Evolutionary conservation across 2,113 vertebrate genomes (phyloP).

Genomic region (Castor canadensis): DNA sequence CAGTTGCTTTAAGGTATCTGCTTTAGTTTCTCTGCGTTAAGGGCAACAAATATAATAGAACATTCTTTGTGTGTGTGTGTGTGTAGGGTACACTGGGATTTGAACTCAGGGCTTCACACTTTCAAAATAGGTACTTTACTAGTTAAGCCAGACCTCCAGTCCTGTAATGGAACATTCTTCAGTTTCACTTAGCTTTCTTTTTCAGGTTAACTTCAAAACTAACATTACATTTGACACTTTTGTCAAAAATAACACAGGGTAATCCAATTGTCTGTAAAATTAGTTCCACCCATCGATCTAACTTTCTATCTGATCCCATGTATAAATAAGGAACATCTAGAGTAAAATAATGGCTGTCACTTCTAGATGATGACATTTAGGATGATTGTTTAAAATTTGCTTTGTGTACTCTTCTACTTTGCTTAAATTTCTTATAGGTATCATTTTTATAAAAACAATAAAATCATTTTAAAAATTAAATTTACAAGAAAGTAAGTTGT

Average conservation of each 20-base stretch:
- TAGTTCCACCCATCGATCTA: neutral
- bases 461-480: neutral
- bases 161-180: neutral
- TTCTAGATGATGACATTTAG: neutral
- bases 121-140: too few species aligned
- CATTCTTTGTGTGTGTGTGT: too few species aligned
- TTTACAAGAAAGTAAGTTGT: neutral
- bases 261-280: neutral
- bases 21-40: too few species aligned
- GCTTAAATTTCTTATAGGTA: neutral
- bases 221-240: neutral
- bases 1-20: too few species aligned
- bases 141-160: too few species aligned
- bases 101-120: too few species aligned
- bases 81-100: too few species aligned
- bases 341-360: neutral
- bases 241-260: neutral
- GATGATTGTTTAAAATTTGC: neutral
- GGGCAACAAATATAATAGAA: too few species aligned
- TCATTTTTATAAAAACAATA: neutral
- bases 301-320: neutral
- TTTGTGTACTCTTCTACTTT: neutral
- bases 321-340: neutral
- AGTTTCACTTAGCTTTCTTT: conserved; percentile 33
- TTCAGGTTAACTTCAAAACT: neutral